Evolutionary conservation across 2,113 vertebrate genomes (phyloP).

Genomic region (Nibea coibor): DNA sequence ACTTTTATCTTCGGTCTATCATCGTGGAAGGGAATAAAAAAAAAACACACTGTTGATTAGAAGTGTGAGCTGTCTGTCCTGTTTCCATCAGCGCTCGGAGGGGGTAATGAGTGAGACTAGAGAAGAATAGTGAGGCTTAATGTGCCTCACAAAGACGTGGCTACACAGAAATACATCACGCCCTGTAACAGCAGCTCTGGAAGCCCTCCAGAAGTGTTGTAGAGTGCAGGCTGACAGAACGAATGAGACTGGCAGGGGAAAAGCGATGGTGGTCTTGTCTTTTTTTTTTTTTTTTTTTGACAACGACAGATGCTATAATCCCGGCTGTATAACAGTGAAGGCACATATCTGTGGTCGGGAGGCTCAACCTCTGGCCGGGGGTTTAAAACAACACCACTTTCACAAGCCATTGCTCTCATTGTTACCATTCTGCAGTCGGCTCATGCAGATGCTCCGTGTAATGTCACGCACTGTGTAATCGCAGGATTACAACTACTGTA

Average conservation of each 20-base stretch:
- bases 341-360: slow-evolving; percentile 56
- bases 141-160: slow-evolving; percentile 28
- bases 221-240: slow-evolving; percentile 48
- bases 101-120: slow-evolving; percentile 51
- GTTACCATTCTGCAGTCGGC: slow-evolving; percentile 51
- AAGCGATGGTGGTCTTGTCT: slow-evolving; percentile 46
- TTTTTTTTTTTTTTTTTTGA: slow-evolving; percentile 49
- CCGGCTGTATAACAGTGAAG: slow-evolving; percentile 44
- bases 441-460: slow-evolving; percentile 63
- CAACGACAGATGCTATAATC: slow-evolving; percentile 77
- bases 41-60: slow-evolving; percentile 4
- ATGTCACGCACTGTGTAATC: slow-evolving; percentile 50
- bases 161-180: slow-evolving; percentile 47
- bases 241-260: slow-evolving; percentile 51
- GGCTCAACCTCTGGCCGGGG: slow-evolving; percentile 55
- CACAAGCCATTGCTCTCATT: slow-evolving; percentile 71
- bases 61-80: slow-evolving; percentile 17
- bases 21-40: slow-evolving; percentile 1
- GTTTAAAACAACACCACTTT: slow-evolving; percentile 70
- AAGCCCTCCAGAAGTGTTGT: slow-evolving; percentile 41
- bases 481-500: slow-evolving; percentile 63
- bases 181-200: slow-evolving; percentile 43
- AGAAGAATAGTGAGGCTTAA: slow-evolving; percentile 44
- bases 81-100: slow-evolving; percentile 13
- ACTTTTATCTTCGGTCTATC: slow-evolving; percentile 37